Base-by-base conservation (phyloP, 1,140 invertebrate genomes). In the Drosophila teissieri region DNA sequence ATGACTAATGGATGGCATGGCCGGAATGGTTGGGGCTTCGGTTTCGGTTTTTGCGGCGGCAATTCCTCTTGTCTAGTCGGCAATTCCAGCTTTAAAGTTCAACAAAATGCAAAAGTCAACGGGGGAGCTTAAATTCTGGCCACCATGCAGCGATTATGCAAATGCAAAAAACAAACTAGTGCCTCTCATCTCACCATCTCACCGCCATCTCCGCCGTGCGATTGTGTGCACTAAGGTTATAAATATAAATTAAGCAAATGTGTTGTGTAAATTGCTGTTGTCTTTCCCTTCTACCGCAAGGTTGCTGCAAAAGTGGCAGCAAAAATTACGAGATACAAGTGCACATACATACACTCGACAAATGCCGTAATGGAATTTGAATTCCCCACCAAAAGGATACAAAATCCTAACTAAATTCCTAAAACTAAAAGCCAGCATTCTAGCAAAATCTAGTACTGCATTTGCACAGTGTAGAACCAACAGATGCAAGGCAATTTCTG, bases 181-280 rank as follows among this genome's bases (percentile, higher is more conserved):
- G 19, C 22, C 42, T 7, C 3, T 7, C 3, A 44, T 17, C 24
- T 24, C 22, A 24, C 22, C 4, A 24, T 24, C 22, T 0, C 24
- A 24, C 4, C 22, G 2, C 22, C 24, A 24, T 24, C 24, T 4
- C 24, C 24, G 19, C 19, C 19, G 19, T 19, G 19, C 24, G 24
- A 4, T 4, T 24, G 22, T 46, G 61, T 75, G 56, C 34, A 61
- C 76, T 67, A 89, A 84, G 68, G 85, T 89, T 84, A 84, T 90
- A 89, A 85, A 89, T 80, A 90, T 88, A 88, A 84, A 88, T 88
- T 88, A 88, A 88, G 84, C 76, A 89, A 88, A 89, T 89, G 84
- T 88, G 84, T 89, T 89, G 84, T 73, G 81, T 88, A 88, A 88
- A 89, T 83, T 89, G 80, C 69, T 80, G 65, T 68, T 88, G 79